Base-by-base conservation (phyloP, 2,888 invertebrate genomes). In the Ecliptopera silaceata region DNA sequence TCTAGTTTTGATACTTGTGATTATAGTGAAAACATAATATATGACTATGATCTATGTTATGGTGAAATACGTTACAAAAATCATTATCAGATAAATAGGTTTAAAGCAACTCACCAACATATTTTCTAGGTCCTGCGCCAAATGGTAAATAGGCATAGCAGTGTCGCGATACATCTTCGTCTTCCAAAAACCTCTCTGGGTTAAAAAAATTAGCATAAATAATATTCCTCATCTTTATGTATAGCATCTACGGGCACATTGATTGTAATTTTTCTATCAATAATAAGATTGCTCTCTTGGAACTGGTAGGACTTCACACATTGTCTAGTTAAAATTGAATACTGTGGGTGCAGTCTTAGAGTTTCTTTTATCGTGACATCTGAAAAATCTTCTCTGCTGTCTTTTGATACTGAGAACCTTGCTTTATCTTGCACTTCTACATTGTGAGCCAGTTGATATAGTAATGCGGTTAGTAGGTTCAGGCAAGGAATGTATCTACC, bases 81-180 rank as follows among this genome's bases (percentile, higher is more conserved):
- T n/a, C n/a, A n/a, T n/a, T n/a, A n/a, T n/a, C n/a, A n/a, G n/a
- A n/a, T n/a, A n/a, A n/a, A n/a, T n/a, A n/a, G n/a, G n/a, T n/a
- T n/a, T n/a, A n/a, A n/a, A n/a, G n/a, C n/a, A n/a, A 72, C 86
- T 83, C 72, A 91, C 90, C 89, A 61, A 87, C 72, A 65, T 90
- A 91, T 75, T 84, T 88, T 52, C 88, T 84, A 20, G 89, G 88
- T 41, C 91, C 91, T 11, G 80, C 82, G 32, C 91, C 90, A 65
- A 88, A 91, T 4, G 91, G 88, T 49, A 90, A 69, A 69, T 79
- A 90, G 0, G 82, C 67, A 56, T 77, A 81, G 44, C 77, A 73
- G 56, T 80, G 77, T 17, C 70, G 74, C 0, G 70, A 65, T 0
- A 74, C 64, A 22, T 67, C 72, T 39, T 79, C 76, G 17, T 72